Evolutionary conservation across 1,140 invertebrate species (phyloP).

Genomic region (Oryctes rhinoceros): DNA sequence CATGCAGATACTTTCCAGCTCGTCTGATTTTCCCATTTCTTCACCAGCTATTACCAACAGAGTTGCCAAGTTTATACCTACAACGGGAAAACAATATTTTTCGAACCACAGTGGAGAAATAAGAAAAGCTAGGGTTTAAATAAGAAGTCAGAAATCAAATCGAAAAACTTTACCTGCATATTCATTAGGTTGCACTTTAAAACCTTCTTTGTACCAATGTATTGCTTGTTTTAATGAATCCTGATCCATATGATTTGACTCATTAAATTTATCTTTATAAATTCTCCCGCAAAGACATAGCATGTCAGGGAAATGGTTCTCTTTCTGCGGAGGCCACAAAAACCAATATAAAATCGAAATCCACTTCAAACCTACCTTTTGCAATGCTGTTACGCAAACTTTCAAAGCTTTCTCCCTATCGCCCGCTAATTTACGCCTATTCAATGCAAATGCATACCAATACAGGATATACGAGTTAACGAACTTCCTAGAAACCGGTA

Average conservation of each 20-base stretch:
- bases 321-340: conserved; percentile 65
- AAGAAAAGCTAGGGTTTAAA: too few species aligned
- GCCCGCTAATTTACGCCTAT: conserved; percentile 91
- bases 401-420: conserved; percentile 93
- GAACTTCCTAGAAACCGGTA: conserved; percentile 91
- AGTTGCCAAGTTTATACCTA: conserved; percentile 95
- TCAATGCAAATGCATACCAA: conserved; percentile 96
- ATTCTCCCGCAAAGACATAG: conserved; percentile 98
- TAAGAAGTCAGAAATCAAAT: too few species aligned
- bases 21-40: conserved; percentile 90
- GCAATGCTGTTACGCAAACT: conserved; percentile 89
- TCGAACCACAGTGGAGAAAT: too few species aligned
- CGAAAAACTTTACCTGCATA: conserved; percentile 76
- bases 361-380: conserved; percentile 65
- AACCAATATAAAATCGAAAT: background rate
- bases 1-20: conserved; percentile 91
- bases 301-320: conserved; percentile 96
- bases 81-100: conserved; percentile 39
- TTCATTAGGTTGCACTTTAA: conserved; percentile 97
- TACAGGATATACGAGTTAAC: conserved; percentile 91
- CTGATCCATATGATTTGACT: conserved; percentile 90
- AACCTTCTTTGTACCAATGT: conserved; percentile 98
- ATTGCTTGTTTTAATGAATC: conserved; percentile 93
- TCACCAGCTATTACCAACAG: conserved; percentile 97
- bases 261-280: conserved; percentile 99